These are phyloP conservation scores for Alca torda DNA, from an alignment of 2,797 vertebrate genomes.

Conservation along the genomic window DNA sequence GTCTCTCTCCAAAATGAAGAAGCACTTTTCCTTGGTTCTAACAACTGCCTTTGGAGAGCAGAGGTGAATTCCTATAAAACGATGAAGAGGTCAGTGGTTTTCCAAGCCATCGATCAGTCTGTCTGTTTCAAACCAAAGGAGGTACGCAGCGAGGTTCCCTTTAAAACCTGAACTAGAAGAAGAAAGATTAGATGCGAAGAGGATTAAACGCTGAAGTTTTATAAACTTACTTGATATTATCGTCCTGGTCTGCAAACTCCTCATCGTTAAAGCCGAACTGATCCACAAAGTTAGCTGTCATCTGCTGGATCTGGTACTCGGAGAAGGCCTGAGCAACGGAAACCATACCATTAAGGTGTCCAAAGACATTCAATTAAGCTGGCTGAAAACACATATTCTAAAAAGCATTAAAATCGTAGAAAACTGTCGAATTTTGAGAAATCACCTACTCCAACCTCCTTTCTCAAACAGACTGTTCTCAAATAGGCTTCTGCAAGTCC, in stretches of 20 bases:
- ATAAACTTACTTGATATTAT: slow-evolving; percentile 89
- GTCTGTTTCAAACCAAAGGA: background rate
- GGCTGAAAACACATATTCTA: background rate
- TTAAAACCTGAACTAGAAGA: background rate
- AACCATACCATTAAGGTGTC: too few relatives aligned
- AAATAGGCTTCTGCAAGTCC: background rate
- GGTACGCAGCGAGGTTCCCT: background rate
- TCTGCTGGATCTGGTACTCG: slow-evolving; percentile 98
- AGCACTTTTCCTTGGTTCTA: background rate
- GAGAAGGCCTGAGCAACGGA: slow-evolving; percentile 87
- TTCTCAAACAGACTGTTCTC: background rate
- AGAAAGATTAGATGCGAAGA: background rate
- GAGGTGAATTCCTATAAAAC: background rate
- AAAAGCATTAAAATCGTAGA: accelerated
- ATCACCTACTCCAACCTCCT: accelerated
- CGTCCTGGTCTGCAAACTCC: slow-evolving; percentile 95
- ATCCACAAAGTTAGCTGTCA: slow-evolving; percentile 96
- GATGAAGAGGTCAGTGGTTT: too few relatives aligned
- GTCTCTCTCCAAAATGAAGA: background rate
- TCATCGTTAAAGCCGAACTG: slow-evolving; percentile 98
- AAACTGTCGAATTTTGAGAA: background rate
- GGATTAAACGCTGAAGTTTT: background rate
- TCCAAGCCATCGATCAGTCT: background rate
- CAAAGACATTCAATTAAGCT: background rate
- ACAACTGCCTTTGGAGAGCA: background rate